Percentiles rank a stretch among this genome's conserved stretches.
Evolutionary conservation across 92 coral and sea anemone genomes (phyloP).

Genomic region (Bergia puertoricense): DNA sequence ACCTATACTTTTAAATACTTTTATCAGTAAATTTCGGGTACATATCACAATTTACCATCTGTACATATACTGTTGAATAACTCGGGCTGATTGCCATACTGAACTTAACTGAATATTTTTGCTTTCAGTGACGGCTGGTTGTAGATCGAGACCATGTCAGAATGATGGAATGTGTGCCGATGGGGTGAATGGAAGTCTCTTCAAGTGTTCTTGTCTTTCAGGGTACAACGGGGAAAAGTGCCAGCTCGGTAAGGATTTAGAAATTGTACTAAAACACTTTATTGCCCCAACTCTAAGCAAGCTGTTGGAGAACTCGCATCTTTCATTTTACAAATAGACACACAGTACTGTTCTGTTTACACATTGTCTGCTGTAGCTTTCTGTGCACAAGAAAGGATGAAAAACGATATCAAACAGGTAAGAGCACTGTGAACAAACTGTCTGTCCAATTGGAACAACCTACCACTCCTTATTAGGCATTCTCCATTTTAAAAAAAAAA

Average conservation of each 20-base stretch:
- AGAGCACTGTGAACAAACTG: too few relatives aligned
- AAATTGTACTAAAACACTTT: background rate
- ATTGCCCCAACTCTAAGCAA: background rate
- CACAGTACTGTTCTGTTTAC: too few relatives aligned
- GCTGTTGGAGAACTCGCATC: background rate
- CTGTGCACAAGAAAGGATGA: too few relatives aligned
- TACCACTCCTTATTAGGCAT: too few relatives aligned
- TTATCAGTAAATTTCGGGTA: too few relatives aligned
- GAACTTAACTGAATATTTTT: background rate
- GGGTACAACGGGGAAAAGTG: conserved; percentile 24
- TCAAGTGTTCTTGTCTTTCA: conserved; percentile 11
- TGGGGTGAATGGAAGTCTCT: background rate
- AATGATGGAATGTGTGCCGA: conserved; percentile 19
- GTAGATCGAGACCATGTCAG: conserved; percentile 22
- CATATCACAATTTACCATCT: background rate
- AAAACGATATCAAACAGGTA: too few relatives aligned
- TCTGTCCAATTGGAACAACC: too few relatives aligned
- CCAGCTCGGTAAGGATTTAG: background rate
- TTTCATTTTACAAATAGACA: too few relatives aligned
- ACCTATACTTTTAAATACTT: too few relatives aligned
- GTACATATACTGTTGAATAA: background rate
- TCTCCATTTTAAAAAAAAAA: too few relatives aligned
- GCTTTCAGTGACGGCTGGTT: conserved; percentile 13
- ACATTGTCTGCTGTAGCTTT: too few relatives aligned
- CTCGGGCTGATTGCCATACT: background rate